Evolutionary conservation across 2,888 invertebrate genomes (phyloP).

Genomic region (Meta bourneti): DNA sequence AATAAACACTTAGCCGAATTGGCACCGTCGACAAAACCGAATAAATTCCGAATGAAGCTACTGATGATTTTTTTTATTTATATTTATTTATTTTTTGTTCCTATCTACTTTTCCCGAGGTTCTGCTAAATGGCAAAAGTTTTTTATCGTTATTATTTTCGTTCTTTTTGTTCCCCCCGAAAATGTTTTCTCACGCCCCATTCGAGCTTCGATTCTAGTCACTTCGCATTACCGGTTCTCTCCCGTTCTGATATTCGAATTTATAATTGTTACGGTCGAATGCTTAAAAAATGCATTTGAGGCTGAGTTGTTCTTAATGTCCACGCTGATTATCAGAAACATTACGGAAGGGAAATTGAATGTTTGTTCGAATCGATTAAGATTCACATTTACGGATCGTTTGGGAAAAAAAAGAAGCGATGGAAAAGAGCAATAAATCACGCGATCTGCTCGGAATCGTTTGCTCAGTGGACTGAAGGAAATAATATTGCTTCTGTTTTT

Average conservation of each 20-base stretch:
- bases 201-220: conserved; percentile 21
- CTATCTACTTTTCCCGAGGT: conserved; percentile 30
- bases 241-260: conserved; percentile 34
- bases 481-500: conserved; percentile 48
- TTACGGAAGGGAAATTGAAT: conserved; percentile 38
- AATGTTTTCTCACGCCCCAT: conserved; percentile 63
- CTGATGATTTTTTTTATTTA: conserved; percentile 48
- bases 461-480: conserved; percentile 30
- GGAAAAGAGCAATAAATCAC: conserved; percentile 45
- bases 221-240: not conserved
- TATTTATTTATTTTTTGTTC: too few relatives aligned
- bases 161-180: not conserved
- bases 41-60: conserved; percentile 69
- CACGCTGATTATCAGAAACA: conserved; percentile 42
- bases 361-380: conserved; percentile 51
- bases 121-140: conserved; percentile 32
- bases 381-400: conserved; percentile 47
- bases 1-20: conserved; percentile 75
- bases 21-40: conserved; percentile 72
- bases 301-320: conserved; percentile 35
- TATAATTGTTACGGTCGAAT: conserved; percentile 46
- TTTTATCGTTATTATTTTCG: not conserved
- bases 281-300: conserved; percentile 15
- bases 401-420: not conserved
- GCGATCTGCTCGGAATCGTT: conserved; percentile 28